Conservation (phyloP, 1,140 invertebrate species). For the Calycopis cecrops region DNA sequence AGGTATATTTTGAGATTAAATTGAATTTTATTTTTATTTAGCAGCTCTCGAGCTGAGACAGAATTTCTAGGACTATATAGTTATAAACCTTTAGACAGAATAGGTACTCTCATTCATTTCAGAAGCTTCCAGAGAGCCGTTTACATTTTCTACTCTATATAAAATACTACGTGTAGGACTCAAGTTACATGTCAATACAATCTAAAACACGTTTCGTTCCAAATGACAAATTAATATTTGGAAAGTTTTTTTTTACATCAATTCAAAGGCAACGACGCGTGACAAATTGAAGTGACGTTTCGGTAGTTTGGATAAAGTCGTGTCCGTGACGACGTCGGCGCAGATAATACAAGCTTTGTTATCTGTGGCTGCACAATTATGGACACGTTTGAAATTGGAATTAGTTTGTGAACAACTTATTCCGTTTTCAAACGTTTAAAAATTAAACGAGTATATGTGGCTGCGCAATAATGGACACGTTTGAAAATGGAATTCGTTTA, state of each 20-base stretch:
- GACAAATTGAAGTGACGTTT: conserved; percentile 56
- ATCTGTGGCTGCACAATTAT: conserved; percentile 1
- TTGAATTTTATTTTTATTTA: too few relatives aligned
- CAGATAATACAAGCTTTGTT: conserved; percentile 5
- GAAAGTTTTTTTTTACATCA: conserved; percentile 55
- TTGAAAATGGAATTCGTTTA: conserved; percentile 1
- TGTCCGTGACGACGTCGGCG: conserved; percentile 23
- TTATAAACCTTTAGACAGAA: too few relatives aligned
- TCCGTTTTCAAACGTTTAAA: too few relatives aligned
- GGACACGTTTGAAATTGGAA: conserved; percentile 2
- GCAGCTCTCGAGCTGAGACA: too few relatives aligned
- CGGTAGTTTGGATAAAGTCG: conserved; percentile 43
- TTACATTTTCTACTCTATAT: too few relatives aligned
- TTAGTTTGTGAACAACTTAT: background rate
- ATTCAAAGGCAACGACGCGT: conserved; percentile 49
- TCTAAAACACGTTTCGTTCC: conserved; percentile 27
- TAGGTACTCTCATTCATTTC: too few relatives aligned
- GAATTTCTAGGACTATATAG: too few relatives aligned
- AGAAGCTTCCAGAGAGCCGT: too few relatives aligned
- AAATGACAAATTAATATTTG: conserved; percentile 70
- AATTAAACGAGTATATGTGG: background rate
- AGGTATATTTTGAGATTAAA: too few relatives aligned
- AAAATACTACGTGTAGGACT: too few relatives aligned
- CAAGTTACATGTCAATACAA: background rate
- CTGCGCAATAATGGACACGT: background rate